phyloP scores from a whole-genome alignment of 2,888 invertebrate species.

The Dasypogon diadema region DNA sequence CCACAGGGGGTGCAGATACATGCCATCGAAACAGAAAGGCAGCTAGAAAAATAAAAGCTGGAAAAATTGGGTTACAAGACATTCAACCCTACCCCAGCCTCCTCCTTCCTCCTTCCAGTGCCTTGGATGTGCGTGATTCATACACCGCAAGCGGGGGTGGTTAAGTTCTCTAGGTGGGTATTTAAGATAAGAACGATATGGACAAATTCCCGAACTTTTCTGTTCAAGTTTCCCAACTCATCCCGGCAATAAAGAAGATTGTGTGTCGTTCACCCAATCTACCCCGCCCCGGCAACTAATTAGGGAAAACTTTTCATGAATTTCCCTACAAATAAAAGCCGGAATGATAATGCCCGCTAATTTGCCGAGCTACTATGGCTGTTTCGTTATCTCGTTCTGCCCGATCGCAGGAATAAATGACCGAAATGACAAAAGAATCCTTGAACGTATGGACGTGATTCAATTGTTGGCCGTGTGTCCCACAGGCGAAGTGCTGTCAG shows the following conservation, averaged over 20 bases:
- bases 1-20: neutral
- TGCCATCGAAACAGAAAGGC: neutral
- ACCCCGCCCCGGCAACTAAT: constrained; percentile 15
- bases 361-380: constrained; percentile 10
- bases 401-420: constrained; percentile 13
- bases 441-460: constrained; percentile 45
- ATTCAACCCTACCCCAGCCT: constrained; percentile 1
- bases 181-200: constrained; percentile 42
- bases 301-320: constrained; percentile 40
- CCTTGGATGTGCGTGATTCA: constrained; percentile 40
- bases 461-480: constrained; percentile 6
- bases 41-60: neutral
- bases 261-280: constrained; percentile 21
- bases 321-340: constrained; percentile 39
- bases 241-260: constrained; percentile 32
- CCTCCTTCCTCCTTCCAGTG: neutral
- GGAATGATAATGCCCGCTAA: constrained; percentile 42
- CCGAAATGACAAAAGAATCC: constrained; percentile 42
- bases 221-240: constrained; percentile 40
- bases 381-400: constrained; percentile 37
- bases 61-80: neutral
- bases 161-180: constrained; percentile 33
- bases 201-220: constrained; percentile 32
- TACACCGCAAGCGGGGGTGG: neutral
- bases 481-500: neutral